Evolutionary conservation across 2,888 invertebrate species (phyloP), one percentile per base, ranked within the genome.

Genomic region (Noctua pronuba): DNA sequence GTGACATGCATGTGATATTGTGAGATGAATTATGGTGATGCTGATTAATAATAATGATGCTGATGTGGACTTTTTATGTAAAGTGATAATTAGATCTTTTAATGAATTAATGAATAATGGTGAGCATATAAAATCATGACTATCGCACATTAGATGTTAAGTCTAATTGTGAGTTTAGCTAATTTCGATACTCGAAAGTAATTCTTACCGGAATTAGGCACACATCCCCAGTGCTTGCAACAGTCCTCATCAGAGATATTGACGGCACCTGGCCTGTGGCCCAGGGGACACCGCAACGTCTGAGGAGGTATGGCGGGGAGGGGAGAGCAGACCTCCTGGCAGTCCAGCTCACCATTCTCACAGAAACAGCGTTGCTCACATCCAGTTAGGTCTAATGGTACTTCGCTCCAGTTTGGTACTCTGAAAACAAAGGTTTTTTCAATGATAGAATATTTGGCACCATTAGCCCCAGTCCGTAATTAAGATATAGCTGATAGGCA

Each of bases 351-450:
- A 28, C 99, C 99, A 93, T 98, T 98, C 93, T 99, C 98, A 91
- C 99, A 99, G 92, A 98, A 98, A 91, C 99, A 99, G 87, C 98
- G 97, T 87, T 98, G 97, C 83, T 99, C 98, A 91, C 99, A 99
- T 72, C 99, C 98, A 21, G 98, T 98, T 6, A 99, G 95, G 74
- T 98, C 97, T 16, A 97, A 95, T 0, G 99, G 99, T 67, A 99
- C 97, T 89, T 98, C 98, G 76, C 98, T 98, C 98, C 98, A 99
- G 93, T 99, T 99, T 58, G 97, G 97, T 81, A 98, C 97, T 31
- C 97, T 97, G 85, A 79, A 93, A 76, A 28, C 2, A n/a, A 49
- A 31, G 0, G 8, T 16, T 38, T 8, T 24, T 10, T 44, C 28
- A 5, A 67, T 24, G 35, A 41, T 4, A 69, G n/a, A 21, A 66